Conservation (phyloP, 1,140 invertebrate genomes). For the Pseudomyrmex gracilis region DNA sequence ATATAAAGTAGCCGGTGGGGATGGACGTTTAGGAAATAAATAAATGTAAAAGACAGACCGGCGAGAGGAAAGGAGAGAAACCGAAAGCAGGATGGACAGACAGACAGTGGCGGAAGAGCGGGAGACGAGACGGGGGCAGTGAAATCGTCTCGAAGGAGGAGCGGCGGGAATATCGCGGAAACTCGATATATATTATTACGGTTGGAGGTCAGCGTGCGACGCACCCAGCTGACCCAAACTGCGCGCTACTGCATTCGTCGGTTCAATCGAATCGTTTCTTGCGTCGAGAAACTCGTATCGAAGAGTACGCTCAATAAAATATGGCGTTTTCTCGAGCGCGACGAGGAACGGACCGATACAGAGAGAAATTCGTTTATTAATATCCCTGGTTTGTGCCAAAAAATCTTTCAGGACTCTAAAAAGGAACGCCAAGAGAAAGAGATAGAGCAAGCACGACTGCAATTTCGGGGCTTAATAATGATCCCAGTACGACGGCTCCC, state of each 20-base stretch:
- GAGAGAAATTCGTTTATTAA: slow-evolving; percentile 51
- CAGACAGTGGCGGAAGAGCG: not conserved
- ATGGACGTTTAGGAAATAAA: slow-evolving; percentile 84
- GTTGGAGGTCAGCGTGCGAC: slow-evolving; percentile 55
- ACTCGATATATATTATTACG: slow-evolving; percentile 80
- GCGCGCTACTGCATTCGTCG: slow-evolving; percentile 54
- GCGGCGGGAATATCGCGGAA: slow-evolving; percentile 48
- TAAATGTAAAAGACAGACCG: slow-evolving; percentile 81
- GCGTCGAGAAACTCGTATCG: slow-evolving; percentile 31
- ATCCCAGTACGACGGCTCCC: slow-evolving; percentile 69
- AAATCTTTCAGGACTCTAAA: not conserved
- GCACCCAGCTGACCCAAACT: slow-evolving; percentile 51
- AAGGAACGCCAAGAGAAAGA: not conserved
- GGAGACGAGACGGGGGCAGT: not conserved
- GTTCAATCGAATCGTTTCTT: slow-evolving; percentile 40
- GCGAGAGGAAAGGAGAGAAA: slow-evolving; percentile 35
- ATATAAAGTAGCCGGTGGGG: slow-evolving; percentile 85
- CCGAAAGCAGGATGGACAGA: slow-evolving; percentile 34
- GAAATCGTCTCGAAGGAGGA: slow-evolving; percentile 26
- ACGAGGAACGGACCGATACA: slow-evolving; percentile 4
- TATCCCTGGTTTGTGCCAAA: slow-evolving; percentile 10
- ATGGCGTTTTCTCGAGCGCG: slow-evolving; percentile 5
- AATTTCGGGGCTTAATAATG: slow-evolving; percentile 82
- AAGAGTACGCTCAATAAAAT: slow-evolving; percentile 60
- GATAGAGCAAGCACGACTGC: slow-evolving; percentile 64